A percentile compares a stretch with the other conserved stretches of the same genome.
Evolutionary conservation across 2,113 vertebrate species (phyloP).

Genomic region (Pygoscelis adeliae): DNA sequence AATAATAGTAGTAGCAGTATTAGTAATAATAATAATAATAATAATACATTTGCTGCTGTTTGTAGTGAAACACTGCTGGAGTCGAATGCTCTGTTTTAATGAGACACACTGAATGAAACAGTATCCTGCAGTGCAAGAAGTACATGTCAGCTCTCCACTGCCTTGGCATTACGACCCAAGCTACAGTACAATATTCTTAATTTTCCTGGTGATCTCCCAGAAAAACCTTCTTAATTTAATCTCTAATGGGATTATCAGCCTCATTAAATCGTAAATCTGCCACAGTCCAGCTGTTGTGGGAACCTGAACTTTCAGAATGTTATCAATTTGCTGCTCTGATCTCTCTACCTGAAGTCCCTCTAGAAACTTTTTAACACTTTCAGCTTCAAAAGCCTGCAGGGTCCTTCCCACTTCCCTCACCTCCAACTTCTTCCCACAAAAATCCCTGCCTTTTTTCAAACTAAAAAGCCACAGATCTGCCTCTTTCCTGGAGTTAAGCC

Average conservation of each 20-base stretch:
- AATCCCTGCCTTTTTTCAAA: neutral
- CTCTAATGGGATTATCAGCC: slow-evolving; percentile 58
- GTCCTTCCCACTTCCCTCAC: neutral
- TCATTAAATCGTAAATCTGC: slow-evolving; percentile 39
- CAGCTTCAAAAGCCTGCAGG: neutral
- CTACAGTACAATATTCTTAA: slow-evolving; percentile 1
- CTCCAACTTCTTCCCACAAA: neutral
- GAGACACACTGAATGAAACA: slow-evolving; percentile 31
- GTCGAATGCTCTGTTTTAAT: slow-evolving; percentile 36
- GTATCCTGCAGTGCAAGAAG: slow-evolving; percentile 8
- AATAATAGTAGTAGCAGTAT: neutral
- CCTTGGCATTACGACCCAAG: neutral
- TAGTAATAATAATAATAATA: neutral
- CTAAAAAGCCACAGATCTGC: neutral
- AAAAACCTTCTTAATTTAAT: slow-evolving; percentile 58
- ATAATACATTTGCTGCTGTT: slow-evolving; percentile 31
- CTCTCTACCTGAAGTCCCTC: neutral
- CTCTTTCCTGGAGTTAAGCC: neutral
- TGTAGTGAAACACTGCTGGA: neutral
- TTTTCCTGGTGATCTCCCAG: slow-evolving; percentile 42
- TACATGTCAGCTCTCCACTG: neutral
- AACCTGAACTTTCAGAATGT: slow-evolving; percentile 31
- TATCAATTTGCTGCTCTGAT: neutral
- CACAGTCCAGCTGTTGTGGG: slow-evolving; percentile 42
- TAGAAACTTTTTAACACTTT: neutral